These are phyloP conservation scores for Manis javanica DNA, from an alignment of 2,797 vertebrate species.

Conservation along the genomic window DNA sequence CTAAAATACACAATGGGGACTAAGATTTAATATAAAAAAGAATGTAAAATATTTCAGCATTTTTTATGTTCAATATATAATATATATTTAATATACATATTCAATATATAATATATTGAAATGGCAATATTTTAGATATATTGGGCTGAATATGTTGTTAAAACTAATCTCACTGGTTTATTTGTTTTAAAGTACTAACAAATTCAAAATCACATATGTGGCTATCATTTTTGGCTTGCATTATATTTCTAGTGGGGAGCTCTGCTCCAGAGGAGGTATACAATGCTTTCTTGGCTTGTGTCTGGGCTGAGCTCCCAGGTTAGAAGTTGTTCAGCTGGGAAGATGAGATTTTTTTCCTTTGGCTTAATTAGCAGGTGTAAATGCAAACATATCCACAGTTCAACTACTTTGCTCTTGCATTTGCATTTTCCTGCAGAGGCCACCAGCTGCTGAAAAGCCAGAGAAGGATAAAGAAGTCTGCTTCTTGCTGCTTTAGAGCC, in stretches of 20 bases:
- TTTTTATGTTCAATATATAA: not conserved
- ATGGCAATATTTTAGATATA: not conserved
- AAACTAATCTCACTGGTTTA: not conserved
- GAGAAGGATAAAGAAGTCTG: slow-evolving; percentile 52
- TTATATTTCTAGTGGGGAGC: not conserved
- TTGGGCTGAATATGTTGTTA: not conserved
- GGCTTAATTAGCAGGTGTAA: slow-evolving; percentile 81
- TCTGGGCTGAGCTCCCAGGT: not conserved
- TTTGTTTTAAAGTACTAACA: not conserved
- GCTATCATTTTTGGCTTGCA: not conserved
- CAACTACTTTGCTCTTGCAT: slow-evolving; percentile 62
- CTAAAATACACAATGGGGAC: not conserved
- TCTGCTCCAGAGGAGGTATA: not conserved
- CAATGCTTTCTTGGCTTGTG: not conserved
- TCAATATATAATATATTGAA: not conserved
- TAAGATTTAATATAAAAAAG: not conserved
- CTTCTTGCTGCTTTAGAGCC: slow-evolving; percentile 40
- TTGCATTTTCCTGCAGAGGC: slow-evolving; percentile 62
- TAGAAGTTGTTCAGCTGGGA: slow-evolving; percentile 59
- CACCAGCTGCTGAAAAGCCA: slow-evolving; percentile 64
- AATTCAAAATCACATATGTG: not conserved
- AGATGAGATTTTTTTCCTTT: slow-evolving; percentile 69
- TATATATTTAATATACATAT: not conserved
- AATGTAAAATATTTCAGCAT: not conserved
- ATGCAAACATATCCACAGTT: slow-evolving; percentile 69